These are phyloP conservation scores for Rhynchomys soricoides DNA, from an alignment of 2,113 vertebrate species.

Conservation along the genomic window DNA sequence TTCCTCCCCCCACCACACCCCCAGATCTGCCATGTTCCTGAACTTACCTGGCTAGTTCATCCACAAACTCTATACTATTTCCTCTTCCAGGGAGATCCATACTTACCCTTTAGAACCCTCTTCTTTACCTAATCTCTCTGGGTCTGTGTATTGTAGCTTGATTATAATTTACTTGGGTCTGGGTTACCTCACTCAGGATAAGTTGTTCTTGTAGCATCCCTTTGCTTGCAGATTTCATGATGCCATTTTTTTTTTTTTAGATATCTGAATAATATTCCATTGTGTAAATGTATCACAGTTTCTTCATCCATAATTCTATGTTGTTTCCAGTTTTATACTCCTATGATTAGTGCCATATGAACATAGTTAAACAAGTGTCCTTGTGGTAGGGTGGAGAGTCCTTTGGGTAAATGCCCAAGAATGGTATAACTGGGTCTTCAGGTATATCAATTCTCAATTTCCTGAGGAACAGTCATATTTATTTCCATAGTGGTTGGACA, in stretches of 20 bases:
- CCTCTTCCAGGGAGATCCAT: not conserved
- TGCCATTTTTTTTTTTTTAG: not conserved
- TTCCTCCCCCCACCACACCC: accelerated
- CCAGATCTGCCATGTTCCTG: not conserved
- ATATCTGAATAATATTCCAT: not conserved
- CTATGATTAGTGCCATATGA: not conserved
- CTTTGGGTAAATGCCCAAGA: not conserved
- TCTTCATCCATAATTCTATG: not conserved
- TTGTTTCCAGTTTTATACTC: not conserved
- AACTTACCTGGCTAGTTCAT: not conserved
- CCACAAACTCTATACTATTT: not conserved
- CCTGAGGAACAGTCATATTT: not conserved
- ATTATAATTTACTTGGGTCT: not conserved
- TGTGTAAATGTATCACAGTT: not conserved
- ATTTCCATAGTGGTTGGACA: not conserved
- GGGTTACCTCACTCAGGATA: not conserved
- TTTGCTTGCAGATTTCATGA: not conserved
- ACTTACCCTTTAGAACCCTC: not conserved
- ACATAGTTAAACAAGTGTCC: not conserved
- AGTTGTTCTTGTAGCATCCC: not conserved
- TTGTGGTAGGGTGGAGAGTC: no score
- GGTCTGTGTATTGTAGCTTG: not conserved
- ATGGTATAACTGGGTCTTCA: not conserved
- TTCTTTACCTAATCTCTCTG: not conserved
- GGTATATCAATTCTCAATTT: not conserved